Evolutionary conservation across 2,113 vertebrate species (phyloP).

Genomic region (Pithys albifrons): DNA sequence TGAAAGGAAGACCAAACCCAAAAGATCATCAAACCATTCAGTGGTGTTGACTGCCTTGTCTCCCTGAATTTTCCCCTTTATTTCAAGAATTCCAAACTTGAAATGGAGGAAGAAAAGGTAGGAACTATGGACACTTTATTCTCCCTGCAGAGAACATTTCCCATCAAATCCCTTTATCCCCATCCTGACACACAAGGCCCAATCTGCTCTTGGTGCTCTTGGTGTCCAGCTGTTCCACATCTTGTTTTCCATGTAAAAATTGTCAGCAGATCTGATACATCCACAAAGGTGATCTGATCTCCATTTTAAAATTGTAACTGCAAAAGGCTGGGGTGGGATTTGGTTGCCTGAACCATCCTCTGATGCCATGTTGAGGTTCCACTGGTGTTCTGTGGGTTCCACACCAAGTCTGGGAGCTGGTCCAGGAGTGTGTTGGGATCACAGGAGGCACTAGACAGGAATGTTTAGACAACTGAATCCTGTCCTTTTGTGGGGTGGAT

Average conservation of each 20-base stretch:
- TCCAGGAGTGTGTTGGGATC: background rate
- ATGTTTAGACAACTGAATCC: background rate
- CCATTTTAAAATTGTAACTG: background rate
- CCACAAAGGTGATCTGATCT: background rate
- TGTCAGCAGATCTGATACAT: background rate
- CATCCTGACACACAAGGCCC: background rate
- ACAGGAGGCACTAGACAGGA: background rate
- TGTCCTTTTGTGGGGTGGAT: background rate
- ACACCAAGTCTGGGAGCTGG: background rate
- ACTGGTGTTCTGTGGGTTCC: background rate
- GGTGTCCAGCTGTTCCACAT: background rate
- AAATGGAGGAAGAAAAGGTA: background rate
- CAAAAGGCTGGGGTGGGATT: background rate
- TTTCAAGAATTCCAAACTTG: background rate
- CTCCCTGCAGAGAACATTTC: background rate
- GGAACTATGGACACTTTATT: background rate
- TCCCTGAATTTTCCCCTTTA: accelerated
- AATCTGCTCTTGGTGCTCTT: background rate
- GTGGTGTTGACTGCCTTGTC: background rate
- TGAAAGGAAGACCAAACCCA: background rate
- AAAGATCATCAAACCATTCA: accelerated
- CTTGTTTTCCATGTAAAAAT: background rate
- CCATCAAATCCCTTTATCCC: background rate
- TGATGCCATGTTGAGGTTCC: background rate
- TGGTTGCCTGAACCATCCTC: background rate